phyloP scores from a whole-genome alignment of 2,888 invertebrate species.

The Oxyscelio sp. region DNA sequence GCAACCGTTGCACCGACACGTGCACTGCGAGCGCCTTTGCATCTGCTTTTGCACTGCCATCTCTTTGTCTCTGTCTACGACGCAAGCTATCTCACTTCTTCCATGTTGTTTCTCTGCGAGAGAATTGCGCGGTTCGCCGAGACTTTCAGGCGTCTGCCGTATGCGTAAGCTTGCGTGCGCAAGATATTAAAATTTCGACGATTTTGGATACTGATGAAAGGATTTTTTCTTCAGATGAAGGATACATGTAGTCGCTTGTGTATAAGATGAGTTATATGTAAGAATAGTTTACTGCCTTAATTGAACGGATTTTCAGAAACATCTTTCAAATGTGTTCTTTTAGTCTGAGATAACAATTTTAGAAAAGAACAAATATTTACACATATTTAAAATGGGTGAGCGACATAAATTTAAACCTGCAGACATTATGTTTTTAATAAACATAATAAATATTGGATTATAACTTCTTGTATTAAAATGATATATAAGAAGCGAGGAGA shows the following conservation, averaged over 20 bases:
- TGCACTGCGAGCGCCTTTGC: constrained; percentile 76
- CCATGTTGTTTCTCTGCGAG: constrained; percentile 55
- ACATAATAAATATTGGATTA: not conserved
- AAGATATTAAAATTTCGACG: constrained; percentile 31
- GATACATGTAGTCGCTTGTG: too few relatives aligned
- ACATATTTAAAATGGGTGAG: too few relatives aligned
- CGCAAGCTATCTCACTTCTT: constrained; percentile 51
- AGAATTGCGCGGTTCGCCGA: constrained; percentile 66
- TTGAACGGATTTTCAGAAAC: too few relatives aligned
- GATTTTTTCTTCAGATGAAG: too few relatives aligned
- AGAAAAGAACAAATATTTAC: too few relatives aligned
- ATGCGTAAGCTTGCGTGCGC: constrained; percentile 68
- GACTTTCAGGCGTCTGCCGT: constrained; percentile 38
- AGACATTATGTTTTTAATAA: too few relatives aligned
- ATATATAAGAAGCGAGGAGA: not conserved
- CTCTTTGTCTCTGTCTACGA: constrained; percentile 62
- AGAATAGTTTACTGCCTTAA: too few relatives aligned
- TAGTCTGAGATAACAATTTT: too few relatives aligned
- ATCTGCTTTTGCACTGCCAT: constrained; percentile 71
- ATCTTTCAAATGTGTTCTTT: too few relatives aligned
- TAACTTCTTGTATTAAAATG: not conserved
- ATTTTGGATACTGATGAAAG: too few relatives aligned
- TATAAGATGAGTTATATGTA: too few relatives aligned
- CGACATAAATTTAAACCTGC: too few relatives aligned
- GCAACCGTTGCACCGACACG: constrained; percentile 76